Conservation (phyloP, 2,888 invertebrate genomes). For the Endotricha flammealis region DNA sequence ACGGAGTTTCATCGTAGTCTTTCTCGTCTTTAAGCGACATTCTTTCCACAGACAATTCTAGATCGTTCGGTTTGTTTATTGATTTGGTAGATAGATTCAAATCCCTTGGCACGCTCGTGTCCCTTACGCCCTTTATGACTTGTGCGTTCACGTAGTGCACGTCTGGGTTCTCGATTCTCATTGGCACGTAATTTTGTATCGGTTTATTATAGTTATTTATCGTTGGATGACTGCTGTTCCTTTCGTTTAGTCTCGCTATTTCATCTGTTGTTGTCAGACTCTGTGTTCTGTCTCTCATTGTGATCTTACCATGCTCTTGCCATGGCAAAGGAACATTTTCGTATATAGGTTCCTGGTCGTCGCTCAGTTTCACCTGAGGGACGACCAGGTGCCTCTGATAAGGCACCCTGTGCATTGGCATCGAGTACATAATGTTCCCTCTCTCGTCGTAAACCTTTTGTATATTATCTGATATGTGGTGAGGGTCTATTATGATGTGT, state of each 20-base stretch:
- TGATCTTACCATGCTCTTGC: conserved; percentile 56
- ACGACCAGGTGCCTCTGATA: conserved; percentile 71
- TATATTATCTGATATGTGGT: conserved; percentile 77
- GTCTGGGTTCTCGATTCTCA: conserved; percentile 41
- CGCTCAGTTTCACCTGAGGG: conserved; percentile 55
- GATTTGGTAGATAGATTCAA: conserved; percentile 39
- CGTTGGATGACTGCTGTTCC: conserved; percentile 56
- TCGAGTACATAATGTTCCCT: conserved; percentile 81
- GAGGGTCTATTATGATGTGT: conserved; percentile 77
- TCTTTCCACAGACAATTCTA: conserved; percentile 45
- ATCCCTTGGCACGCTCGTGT: conserved; percentile 58
- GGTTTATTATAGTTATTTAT: conserved; percentile 43
- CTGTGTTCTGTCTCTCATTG: conserved; percentile 76
- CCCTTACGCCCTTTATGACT: conserved; percentile 60
- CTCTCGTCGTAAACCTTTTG: conserved; percentile 80
- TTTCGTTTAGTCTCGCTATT: conserved; percentile 62
- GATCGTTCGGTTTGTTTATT: conserved; percentile 40
- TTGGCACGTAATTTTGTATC: conserved; percentile 31
- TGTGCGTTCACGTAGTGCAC: conserved; percentile 70
- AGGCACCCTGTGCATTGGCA: conserved; percentile 72
- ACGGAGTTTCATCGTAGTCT: conserved; percentile 64
- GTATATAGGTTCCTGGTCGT: conserved; percentile 86
- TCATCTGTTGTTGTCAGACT: conserved; percentile 86
- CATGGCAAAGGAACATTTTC: conserved; percentile 88
- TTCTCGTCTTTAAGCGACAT: conserved; percentile 54